These are phyloP conservation scores for Ceratosolen solmsi DNA, from an alignment of 1,140 invertebrate species.

Conservation along the genomic window DNA sequence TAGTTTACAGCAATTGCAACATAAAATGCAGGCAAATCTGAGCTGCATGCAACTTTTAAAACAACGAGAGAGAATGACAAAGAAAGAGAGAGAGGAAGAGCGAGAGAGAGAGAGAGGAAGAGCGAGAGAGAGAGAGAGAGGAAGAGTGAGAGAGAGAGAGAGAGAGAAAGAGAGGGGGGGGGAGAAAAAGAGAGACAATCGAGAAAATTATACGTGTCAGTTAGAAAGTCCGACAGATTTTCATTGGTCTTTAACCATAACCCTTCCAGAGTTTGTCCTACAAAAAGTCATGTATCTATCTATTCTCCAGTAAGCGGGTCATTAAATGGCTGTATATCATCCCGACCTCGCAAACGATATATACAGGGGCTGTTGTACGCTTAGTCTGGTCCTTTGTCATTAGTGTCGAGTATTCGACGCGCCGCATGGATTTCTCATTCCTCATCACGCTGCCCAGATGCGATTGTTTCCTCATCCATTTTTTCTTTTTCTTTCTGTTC, in stretches of 20 bases:
- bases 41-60: background rate
- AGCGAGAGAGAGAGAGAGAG: constrained; percentile 14
- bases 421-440: constrained; percentile 20
- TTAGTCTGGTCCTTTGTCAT: constrained; percentile 18
- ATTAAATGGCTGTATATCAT: constrained; percentile 65
- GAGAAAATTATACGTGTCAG: constrained; percentile 22
- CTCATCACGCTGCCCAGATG: constrained; percentile 33
- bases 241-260: constrained; percentile 23
- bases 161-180: background rate
- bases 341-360: constrained; percentile 34
- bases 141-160: constrained; percentile 15
- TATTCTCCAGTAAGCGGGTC: constrained; percentile 49
- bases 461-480: constrained; percentile 28
- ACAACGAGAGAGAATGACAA: constrained; percentile 3
- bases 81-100: constrained; percentile 8
- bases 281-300: constrained; percentile 33
- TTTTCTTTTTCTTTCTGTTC: too few species aligned
- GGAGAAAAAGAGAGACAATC: constrained; percentile 24
- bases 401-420: constrained; percentile 54
- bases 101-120: background rate
- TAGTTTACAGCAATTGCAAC: too few species aligned
- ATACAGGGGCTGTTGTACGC: background rate
- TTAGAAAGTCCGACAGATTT: constrained; percentile 49
- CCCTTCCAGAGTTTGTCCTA: constrained; percentile 18
- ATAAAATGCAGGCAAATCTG: background rate